phyloP scores from a whole-genome alignment of 1,140 invertebrate species.

The Zaprionus inermis region DNA sequence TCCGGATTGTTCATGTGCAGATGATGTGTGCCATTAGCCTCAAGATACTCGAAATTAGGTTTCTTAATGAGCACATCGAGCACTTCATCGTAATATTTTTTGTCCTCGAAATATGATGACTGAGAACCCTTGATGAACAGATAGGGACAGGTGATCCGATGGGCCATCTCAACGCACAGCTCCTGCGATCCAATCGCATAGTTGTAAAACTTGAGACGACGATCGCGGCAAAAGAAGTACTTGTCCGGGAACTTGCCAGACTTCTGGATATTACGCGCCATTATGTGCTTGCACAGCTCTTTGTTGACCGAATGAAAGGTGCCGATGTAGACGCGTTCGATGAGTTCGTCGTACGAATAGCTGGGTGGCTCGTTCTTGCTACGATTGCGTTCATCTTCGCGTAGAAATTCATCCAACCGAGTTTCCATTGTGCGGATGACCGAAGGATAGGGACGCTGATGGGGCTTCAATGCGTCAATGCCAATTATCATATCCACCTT shows the following conservation, averaged over 20 bases:
- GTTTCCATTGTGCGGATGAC: constrained; percentile 74
- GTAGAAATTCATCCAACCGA: constrained; percentile 85
- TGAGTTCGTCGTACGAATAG: constrained; percentile 87
- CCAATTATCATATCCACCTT: constrained; percentile 87
- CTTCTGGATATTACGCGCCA: constrained; percentile 86
- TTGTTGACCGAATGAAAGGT: constrained; percentile 85
- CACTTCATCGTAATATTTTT: constrained; percentile 86
- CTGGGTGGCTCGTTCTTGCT: constrained; percentile 85
- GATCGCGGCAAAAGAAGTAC: constrained; percentile 87
- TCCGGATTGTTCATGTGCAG: constrained; percentile 89
- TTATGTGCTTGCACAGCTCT: constrained; percentile 86
- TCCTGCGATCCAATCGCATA: constrained; percentile 85
- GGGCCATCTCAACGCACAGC: constrained; percentile 85
- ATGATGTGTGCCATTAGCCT: constrained; percentile 90
- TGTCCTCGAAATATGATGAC: constrained; percentile 86
- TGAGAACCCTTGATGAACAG: constrained; percentile 86
- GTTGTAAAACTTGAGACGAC: constrained; percentile 85
- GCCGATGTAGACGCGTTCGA: constrained; percentile 85
- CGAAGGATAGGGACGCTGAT: constrained; percentile 77
- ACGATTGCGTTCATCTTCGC: constrained; percentile 84
- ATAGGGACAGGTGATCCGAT: constrained; percentile 85
- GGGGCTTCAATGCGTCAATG: constrained; percentile 87
- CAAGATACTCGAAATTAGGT: constrained; percentile 86
- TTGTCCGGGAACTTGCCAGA: constrained; percentile 86
- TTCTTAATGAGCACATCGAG: constrained; percentile 86